Evolutionary conservation across 2,888 invertebrate species (phyloP), one percentile per base, ranked within the genome.

Genomic region (Phortica okadai): DNA sequence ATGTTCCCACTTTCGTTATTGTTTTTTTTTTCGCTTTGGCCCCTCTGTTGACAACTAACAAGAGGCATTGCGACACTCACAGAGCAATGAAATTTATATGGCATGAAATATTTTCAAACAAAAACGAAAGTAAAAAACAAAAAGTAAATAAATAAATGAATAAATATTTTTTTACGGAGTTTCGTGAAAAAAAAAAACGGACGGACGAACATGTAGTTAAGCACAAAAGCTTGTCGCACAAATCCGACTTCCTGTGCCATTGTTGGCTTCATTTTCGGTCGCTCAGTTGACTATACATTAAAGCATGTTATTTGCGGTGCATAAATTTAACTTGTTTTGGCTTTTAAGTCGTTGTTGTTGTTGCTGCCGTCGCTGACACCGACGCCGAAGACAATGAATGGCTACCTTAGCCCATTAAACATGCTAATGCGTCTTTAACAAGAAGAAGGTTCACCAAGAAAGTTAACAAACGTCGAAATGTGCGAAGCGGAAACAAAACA

Each of bases 351-450:
- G 69, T 66, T 7, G 59, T 16, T 54, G 54, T 6, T n/a, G 10
- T 6, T 54, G 11, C 1, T 6, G 54, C n/a, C 3, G 10, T 80
- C 82, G 78, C 14, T 80, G 76, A 80, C 83, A 59, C 14, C 59
- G 16, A n/a, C 59, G n/a, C 50, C 2, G 50, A 11, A 6, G 8
- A 14, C 50, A 11, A 50, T 50, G 50, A 11, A 50, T 11, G 50
- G 14, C 59, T 21, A 59, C 16, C 33, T 33, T 33, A 64, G 33
- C 64, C 11, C 41, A 64, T 78, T 86, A 78, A 84, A 83, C 82
- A 79, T 80, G 80, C 88, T 86, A 85, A 85, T 87, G 85, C 82
- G 88, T 84, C 81, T 87, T 85, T 87, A 81, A 84, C 85, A 87
- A 81, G 80, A 78, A 84, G 78, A 78, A 84, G 78, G 73, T 80